A percentile compares a stretch with the other conserved stretches of the same genome.
Evolutionary conservation across 2,797 vertebrate species (phyloP).

Genomic region (Myotis daubentonii): DNA sequence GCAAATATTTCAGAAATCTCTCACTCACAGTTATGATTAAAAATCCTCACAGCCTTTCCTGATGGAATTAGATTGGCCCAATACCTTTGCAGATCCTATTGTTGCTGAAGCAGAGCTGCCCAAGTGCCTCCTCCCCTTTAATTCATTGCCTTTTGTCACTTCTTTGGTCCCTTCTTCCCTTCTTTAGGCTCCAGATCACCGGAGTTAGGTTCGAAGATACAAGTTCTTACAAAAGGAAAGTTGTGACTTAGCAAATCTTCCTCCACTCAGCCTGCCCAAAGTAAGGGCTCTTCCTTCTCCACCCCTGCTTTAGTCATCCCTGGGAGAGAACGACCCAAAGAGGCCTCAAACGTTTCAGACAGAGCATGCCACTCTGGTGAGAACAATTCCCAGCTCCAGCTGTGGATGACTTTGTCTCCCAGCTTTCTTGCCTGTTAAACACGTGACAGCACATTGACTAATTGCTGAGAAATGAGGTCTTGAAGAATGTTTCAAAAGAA

Average conservation of each 20-base stretch:
- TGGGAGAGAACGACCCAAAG: neutral
- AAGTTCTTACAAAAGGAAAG: neutral
- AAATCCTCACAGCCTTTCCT: neutral
- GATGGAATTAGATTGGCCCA: neutral
- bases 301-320: neutral
- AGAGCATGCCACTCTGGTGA: neutral
- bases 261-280: neutral
- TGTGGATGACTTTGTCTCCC: neutral
- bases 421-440: slow-evolving; percentile 32
- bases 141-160: neutral
- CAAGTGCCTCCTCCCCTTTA: neutral
- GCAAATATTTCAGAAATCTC: neutral
- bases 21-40: neutral
- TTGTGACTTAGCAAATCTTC: neutral
- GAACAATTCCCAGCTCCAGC: slow-evolving; percentile 9
- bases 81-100: neutral
- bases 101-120: neutral
- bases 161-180: neutral
- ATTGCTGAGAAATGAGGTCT: slow-evolving; percentile 27
- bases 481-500: slow-evolving; percentile 35
- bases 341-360: neutral
- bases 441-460: neutral
- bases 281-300: neutral
- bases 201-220: neutral
- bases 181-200: neutral